phyloP scores from a whole-genome alignment of 2,797 vertebrate genomes.

The Phrynocephalus guinanensis region DNA sequence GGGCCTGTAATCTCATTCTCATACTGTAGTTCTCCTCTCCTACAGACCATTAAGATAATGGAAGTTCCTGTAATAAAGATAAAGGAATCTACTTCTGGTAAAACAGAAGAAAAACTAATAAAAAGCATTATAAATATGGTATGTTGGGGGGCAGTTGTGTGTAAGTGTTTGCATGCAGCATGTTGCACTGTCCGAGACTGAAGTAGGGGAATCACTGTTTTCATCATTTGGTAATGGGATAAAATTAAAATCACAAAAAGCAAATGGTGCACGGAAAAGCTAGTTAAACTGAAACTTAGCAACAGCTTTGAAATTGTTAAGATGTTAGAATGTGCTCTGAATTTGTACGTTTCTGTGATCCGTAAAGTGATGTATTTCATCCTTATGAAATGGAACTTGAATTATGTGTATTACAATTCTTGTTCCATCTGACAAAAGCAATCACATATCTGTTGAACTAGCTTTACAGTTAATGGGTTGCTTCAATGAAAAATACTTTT shows the following conservation, averaged over 20 bases:
- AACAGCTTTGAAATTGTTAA: slow-evolving; percentile 1
- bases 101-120: slow-evolving; percentile 91
- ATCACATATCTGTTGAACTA: slow-evolving; percentile 57
- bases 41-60: slow-evolving; percentile 94
- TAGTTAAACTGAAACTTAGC: slow-evolving; percentile 32
- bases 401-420: slow-evolving; percentile 20
- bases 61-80: slow-evolving; percentile 98
- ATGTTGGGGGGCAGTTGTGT: slow-evolving; percentile 79
- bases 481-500: neutral
- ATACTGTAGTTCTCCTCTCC: slow-evolving; percentile 81
- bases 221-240: slow-evolving; percentile 42
- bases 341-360: slow-evolving; percentile 26
- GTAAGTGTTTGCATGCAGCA: slow-evolving; percentile 77
- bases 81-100: slow-evolving; percentile 89
- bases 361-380: slow-evolving; percentile 44
- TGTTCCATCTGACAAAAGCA: slow-evolving; percentile 33
- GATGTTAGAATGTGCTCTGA: slow-evolving; percentile 29
- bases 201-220: neutral
- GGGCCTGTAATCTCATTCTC: slow-evolving; percentile 56
- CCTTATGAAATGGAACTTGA: neutral
- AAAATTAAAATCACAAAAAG: slow-evolving; percentile 16
- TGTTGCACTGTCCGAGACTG: slow-evolving; percentile 63
- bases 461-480: slow-evolving; percentile 17
- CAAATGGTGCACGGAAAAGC: slow-evolving; percentile 42
- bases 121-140: slow-evolving; percentile 98